phyloP scores from a whole-genome alignment of 2,888 invertebrate species.

The Norana najaformis region DNA sequence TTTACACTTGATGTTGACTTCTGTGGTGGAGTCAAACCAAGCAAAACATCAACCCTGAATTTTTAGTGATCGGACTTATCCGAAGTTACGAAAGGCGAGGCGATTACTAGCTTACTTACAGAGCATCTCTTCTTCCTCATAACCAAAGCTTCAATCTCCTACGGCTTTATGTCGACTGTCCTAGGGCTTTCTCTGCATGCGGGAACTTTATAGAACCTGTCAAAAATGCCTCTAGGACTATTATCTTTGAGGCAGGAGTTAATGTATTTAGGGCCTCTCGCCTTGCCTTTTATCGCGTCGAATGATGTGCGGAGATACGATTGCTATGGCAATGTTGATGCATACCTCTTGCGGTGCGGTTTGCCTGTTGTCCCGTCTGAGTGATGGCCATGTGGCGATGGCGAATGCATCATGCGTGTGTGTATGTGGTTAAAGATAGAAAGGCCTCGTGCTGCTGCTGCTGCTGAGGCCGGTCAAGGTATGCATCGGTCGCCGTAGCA shows the following conservation, averaged over 20 bases:
- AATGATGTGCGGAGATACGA: neutral
- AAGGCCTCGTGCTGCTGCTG: neutral
- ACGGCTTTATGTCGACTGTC: neutral
- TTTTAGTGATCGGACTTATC: too few relatives aligned
- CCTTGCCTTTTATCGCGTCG: neutral
- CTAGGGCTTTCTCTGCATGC: neutral
- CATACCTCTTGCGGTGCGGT: neutral
- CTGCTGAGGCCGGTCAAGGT: neutral
- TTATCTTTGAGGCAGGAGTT: neutral
- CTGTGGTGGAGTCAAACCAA: neutral
- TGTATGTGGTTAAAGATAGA: constrained; percentile 8
- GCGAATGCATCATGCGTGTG: neutral
- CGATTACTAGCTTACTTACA: neutral
- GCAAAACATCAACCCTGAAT: neutral
- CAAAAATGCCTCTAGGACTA: neutral
- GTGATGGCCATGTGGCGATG: neutral
- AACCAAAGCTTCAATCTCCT: neutral
- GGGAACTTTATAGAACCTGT: neutral
- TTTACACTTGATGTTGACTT: neutral
- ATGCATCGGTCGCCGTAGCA: neutral
- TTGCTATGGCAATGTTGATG: neutral
- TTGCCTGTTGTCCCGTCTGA: neutral
- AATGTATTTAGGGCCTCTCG: neutral
- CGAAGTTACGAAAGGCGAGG: neutral
- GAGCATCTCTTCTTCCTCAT: too few relatives aligned